Evolutionary conservation across 2,888 invertebrate genomes (phyloP).

Genomic region (Limnephilus marmoratus): DNA sequence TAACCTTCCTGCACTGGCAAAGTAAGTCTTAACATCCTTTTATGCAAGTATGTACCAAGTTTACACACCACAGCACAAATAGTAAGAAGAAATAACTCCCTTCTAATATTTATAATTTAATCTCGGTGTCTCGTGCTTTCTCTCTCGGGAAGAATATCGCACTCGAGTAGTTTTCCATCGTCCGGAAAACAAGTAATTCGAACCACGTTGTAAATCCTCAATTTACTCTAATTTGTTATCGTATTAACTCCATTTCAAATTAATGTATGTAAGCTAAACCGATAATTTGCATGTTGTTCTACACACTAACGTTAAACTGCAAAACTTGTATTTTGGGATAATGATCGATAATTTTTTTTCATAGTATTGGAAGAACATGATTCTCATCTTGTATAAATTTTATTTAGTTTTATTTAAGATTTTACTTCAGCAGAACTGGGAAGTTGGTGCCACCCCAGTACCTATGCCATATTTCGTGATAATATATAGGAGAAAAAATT

Average conservation of each 20-base stretch:
- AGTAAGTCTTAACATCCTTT: background rate
- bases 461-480: too few species aligned
- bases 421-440: too few species aligned
- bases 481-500: too few species aligned
- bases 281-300: background rate
- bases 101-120: background rate
- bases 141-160: background rate
- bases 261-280: background rate
- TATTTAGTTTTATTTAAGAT: too few species aligned
- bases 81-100: background rate
- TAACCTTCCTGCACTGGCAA: too few species aligned
- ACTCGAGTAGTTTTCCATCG: background rate
- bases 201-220: background rate
- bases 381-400: too few species aligned
- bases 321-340: too few species aligned
- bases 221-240: background rate
- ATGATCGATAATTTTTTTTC: too few species aligned
- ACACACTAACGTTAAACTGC: too few species aligned
- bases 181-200: background rate
- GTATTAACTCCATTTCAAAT: background rate
- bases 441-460: too few species aligned
- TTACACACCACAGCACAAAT: background rate
- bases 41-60: background rate
- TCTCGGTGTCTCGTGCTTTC: background rate
- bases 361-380: too few species aligned